These are phyloP conservation scores for Enteromius trimaculatus DNA, from an alignment of 2,797 vertebrate genomes.

Conservation along the genomic window DNA sequence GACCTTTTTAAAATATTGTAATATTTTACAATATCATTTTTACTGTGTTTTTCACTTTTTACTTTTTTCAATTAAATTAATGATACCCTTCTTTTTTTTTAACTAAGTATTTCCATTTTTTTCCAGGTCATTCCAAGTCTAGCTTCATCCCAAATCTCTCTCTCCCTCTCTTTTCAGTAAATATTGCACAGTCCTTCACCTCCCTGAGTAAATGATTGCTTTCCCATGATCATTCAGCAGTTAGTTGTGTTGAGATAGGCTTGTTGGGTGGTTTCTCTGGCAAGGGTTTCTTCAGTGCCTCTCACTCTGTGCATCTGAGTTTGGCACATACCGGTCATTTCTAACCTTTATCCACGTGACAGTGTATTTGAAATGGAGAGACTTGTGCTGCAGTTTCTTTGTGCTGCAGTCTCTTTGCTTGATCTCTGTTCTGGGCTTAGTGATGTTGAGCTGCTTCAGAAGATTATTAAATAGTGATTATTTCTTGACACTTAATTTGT, in stretches of 20 bases:
- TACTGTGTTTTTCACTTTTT: too few species aligned
- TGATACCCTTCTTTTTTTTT: too few species aligned
- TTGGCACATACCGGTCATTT: too few species aligned
- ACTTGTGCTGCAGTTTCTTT: not conserved
- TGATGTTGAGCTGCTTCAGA: not conserved
- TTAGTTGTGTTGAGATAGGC: not conserved
- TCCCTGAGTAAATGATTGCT: conserved; percentile 45
- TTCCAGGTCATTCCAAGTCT: not conserved
- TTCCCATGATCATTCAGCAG: conserved; percentile 42
- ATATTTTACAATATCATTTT: too few species aligned
- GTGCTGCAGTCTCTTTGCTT: not conserved
- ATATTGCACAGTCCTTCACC: conserved; percentile 32
- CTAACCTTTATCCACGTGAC: not conserved
- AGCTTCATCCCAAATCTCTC: not conserved
- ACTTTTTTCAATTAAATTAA: too few species aligned
- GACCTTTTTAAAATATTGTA: too few species aligned
- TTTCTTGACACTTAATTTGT: not conserved
- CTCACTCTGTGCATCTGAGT: too few species aligned
- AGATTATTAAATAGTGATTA: not conserved
- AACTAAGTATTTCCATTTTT: not conserved
- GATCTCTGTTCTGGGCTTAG: not conserved
- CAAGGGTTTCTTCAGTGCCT: not conserved
- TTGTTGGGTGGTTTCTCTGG: not conserved
- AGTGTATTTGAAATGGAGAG: not conserved
- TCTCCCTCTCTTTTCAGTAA: conserved; percentile 55